Conservation (phyloP, 2,113 vertebrate genomes). For the Alexandromys fortis region DNA sequence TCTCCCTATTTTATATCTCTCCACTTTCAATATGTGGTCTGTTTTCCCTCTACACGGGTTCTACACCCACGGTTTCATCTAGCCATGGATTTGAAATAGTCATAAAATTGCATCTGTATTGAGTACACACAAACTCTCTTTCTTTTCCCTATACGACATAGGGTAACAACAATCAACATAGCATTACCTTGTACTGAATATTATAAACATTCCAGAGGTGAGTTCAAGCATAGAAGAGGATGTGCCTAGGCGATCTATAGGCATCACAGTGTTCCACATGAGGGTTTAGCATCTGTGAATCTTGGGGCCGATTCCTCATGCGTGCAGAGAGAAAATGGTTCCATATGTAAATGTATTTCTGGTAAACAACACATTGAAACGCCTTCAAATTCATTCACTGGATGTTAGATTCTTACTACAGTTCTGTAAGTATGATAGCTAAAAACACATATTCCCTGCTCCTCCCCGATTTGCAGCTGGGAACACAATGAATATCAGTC, state of each 20-base stretch:
- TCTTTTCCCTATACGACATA: neutral
- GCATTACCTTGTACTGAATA: neutral
- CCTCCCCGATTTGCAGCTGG: neutral
- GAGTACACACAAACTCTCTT: neutral
- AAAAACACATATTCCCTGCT: neutral
- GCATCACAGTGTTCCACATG: neutral
- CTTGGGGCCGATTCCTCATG: neutral
- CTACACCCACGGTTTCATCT: neutral
- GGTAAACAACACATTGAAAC: neutral
- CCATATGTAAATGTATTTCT: neutral
- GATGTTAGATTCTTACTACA: neutral
- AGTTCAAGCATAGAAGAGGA: neutral
- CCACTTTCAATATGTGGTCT: neutral
- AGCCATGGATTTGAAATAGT: neutral
- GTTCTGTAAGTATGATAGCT: neutral
- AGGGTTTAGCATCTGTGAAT: neutral
- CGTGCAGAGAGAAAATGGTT: neutral
- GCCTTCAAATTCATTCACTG: neutral
- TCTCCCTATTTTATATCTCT: slow-evolving; percentile 4
- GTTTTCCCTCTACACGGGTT: too few species aligned
- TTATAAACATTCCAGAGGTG: neutral
- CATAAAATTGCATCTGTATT: neutral
- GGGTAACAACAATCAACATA: neutral
- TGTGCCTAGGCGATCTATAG: neutral
- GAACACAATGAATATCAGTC: neutral